Evolutionary conservation across 2,797 vertebrate species (phyloP).

Genomic region (Cuniculus paca): DNA sequence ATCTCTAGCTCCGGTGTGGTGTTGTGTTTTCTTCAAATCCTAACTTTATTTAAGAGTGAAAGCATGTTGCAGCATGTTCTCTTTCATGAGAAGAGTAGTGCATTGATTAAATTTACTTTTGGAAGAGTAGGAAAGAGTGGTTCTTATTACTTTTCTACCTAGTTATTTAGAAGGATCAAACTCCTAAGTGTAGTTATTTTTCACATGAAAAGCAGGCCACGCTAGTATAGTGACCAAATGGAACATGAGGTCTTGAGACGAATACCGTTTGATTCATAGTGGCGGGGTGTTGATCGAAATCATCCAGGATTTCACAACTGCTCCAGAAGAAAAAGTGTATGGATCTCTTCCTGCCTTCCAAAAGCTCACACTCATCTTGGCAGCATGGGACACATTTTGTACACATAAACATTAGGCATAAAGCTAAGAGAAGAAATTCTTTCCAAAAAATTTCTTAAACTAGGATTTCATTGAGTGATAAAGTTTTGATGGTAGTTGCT

Average conservation of each 20-base stretch:
- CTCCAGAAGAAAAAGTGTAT: not conserved
- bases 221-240: not conserved
- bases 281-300: not conserved
- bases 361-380: not conserved
- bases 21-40: not conserved
- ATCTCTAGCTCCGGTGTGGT: not conserved
- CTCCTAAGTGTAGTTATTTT: not conserved
- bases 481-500: not conserved
- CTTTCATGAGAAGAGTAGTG: not conserved
- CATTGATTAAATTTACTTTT: conserved; percentile 28
- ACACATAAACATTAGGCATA: not conserved
- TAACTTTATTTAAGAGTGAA: not conserved
- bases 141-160: conserved; percentile 32
- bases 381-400: not conserved
- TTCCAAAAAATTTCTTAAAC: not conserved
- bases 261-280: not conserved
- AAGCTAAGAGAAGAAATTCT: conserved; percentile 19
- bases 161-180: conserved; percentile 30
- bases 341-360: not conserved
- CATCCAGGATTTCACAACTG: not conserved
- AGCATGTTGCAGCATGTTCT: not conserved
- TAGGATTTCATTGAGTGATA: not conserved
- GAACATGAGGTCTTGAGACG: not conserved
- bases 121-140: not conserved
- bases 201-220: not conserved